phyloP scores from a whole-genome alignment of 2,113 vertebrate species.

The Bungarus multicinctus region DNA sequence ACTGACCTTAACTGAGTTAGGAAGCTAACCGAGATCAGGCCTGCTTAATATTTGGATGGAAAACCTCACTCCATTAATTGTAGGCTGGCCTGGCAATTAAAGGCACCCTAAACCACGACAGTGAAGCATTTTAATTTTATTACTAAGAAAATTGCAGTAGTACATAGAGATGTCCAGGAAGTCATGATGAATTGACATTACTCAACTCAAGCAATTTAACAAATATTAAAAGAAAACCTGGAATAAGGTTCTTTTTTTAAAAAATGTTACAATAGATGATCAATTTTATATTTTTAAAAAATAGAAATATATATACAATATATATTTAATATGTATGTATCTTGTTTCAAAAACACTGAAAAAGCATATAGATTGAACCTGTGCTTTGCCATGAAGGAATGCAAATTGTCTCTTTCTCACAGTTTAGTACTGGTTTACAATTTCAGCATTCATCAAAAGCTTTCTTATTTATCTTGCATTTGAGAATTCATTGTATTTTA shows the following conservation, averaged over 20 bases:
- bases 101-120: background rate
- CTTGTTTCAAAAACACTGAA: background rate
- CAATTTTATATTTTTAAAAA: background rate
- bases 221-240: background rate
- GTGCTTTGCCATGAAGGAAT: background rate
- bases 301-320: background rate
- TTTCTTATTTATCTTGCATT: background rate
- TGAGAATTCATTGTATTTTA: background rate
- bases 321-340: background rate
- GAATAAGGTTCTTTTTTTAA: background rate
- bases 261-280: background rate
- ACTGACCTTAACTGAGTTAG: background rate
- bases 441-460: background rate
- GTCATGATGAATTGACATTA: background rate
- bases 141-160: background rate
- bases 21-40: background rate
- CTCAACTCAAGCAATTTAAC: background rate
- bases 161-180: background rate
- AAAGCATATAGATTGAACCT: background rate
- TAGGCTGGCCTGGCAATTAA: background rate
- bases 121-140: background rate
- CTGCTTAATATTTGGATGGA: background rate
- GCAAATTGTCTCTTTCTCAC: background rate
- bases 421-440: background rate
- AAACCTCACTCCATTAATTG: background rate